Base-by-base conservation (phyloP, 1,140 invertebrate species). In the Drosophila quadrilineata region DNA sequence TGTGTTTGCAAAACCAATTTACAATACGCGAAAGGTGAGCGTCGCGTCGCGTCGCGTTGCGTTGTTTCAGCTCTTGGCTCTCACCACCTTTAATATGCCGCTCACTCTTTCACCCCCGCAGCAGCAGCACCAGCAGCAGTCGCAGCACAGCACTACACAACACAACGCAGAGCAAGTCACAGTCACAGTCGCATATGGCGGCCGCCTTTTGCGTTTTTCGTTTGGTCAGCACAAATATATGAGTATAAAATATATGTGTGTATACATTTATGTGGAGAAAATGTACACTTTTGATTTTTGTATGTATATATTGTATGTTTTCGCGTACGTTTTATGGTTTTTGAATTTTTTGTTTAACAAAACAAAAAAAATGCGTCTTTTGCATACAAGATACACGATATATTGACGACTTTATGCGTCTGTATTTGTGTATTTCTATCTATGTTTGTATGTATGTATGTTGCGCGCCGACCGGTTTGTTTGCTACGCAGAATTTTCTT, bases 401-500 rank as follows among this genome's bases (percentile, higher is more conserved):
- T 64, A 57, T 65, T 63, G 43, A 64, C 43, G 40, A 66, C 56
- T 35, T 46, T 45, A 60, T 49, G 29, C 28, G 43, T 49, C 45
- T 59, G 53, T 65, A 41, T 62, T 54, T 26, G 49, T 59, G 43
- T 43, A 29, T 67, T 48, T n/a, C n/a, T 53, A 31, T 48, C 26
- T 36, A 36, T 63, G 35, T 72, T 21, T 76, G 67, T 80, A 60
- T 73, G 53, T 67, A 64, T 77, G 59, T 71, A 67, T 74, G 73
- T 70, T 50, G 49, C 49, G 64, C 70, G 53, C 60, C 74, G 77
- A 84, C 77, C 77, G 77, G 77, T 84, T 84, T 84, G 65, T 80
- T 80, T 82, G 76, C 57, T 82, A 75, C 63, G 74, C 70, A 82
- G 65, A 77, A 53, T 84, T 85, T 66, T 85, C 66, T 59, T 58